Conservation (phyloP, 2,888 invertebrate genomes). For the Brenthis ino region DNA sequence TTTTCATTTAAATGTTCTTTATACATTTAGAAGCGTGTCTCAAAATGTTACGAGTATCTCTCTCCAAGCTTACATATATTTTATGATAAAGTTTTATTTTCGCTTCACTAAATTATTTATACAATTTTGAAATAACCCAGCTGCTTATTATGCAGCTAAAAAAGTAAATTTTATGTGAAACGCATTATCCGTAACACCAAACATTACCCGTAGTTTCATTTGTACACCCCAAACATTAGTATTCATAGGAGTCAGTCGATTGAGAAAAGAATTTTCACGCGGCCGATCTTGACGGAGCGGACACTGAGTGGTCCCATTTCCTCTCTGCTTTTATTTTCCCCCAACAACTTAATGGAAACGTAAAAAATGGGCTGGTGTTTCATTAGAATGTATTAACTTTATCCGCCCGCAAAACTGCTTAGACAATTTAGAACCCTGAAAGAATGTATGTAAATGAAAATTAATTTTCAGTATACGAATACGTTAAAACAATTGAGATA, state of each 20-base stretch:
- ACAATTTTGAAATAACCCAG: conserved; percentile 14
- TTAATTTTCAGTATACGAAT: no score
- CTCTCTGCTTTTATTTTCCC: conserved; percentile 70
- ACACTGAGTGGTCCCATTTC: conserved; percentile 74
- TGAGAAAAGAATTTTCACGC: conserved; percentile 77
- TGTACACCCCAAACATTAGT: conserved; percentile 71
- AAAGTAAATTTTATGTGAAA: conserved; percentile 24
- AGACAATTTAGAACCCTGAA: conserved; percentile 3
- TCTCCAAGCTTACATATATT: not conserved
- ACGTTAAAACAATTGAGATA: no score
- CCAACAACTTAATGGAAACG: conserved; percentile 76
- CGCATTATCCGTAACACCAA: conserved; percentile 37
- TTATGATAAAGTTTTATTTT: not conserved
- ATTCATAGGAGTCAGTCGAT: conserved; percentile 80
- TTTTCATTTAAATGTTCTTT: conserved; percentile 7
- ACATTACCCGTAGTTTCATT: conserved; percentile 63
- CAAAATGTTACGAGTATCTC: not conserved
- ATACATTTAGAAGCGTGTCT: not conserved
- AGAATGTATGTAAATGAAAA: not conserved
- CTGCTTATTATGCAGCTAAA: conserved; percentile 24
- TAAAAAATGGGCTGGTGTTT: conserved; percentile 72
- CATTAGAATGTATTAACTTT: conserved; percentile 72
- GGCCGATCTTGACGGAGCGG: conserved; percentile 67
- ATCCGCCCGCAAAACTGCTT: conserved; percentile 11
- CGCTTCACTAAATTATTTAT: conserved; percentile 5